Evolutionary conservation across 2,113 vertebrate genomes (phyloP), one percentile per base, ranked within the genome.

Genomic region (Patagioenas fasciata): DNA sequence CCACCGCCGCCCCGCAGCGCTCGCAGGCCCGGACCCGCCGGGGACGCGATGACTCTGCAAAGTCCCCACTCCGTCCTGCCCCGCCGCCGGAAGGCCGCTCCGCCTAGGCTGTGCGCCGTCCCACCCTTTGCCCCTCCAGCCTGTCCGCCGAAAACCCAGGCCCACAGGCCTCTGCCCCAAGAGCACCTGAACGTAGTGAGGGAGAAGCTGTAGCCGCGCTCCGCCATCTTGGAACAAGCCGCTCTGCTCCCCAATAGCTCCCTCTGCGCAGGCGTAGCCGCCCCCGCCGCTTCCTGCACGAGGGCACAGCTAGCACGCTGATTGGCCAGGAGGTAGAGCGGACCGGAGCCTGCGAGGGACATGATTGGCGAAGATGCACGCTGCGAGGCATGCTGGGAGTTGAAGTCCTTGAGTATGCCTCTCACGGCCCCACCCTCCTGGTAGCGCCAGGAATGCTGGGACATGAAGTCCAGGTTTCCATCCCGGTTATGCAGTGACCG

Each of bases 181-280:
- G 2, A 15, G 85, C 97, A 99, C 99, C 99, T 99, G 97, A 99
- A 99, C 19, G 99, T 99, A 71, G 99, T 99, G 85, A 99, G 98
- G 15, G 99, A 99, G 93, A 99, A 99, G 96, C 99, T 99, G 82
- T 99, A 99, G 1, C 99, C 99, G 10, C 99, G 98, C 91, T 99
- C 99, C 98, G 99, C 99, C 99, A 99, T 99, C 80, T 99, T 99
- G 47, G 38, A 44, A 31, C 40, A 12, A 38, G 16, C 60, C n/a
- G 13, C 29, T 15, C 11, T 19, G 0, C 26, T 28, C 64, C 19
- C 34, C 87, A 20, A 79, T 31, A 6, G 6, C 75, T 42, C 25
- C 11, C 13, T 8, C 13, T 2, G 31, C 90, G 74, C 83, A 60
- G 2, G 47, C 36, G 72, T 80, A 1, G 3, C 1, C 8, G 1